phyloP scores from a whole-genome alignment of 2,888 invertebrate genomes.

The Endotricha flammealis region DNA sequence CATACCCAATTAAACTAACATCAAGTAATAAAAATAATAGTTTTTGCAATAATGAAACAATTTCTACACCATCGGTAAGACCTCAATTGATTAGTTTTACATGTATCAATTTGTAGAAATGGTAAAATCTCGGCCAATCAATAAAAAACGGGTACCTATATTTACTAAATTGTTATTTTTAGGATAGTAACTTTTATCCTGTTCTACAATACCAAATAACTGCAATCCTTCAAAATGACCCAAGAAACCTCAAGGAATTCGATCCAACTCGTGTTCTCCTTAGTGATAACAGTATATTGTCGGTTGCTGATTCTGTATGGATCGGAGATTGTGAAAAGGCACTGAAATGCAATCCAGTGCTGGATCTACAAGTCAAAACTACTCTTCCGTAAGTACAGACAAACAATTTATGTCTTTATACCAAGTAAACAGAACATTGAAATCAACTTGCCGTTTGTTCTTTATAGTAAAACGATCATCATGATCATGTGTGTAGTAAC shows the following conservation, averaged over 20 bases:
- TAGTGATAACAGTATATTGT: conserved; percentile 29
- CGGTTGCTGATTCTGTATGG: conserved; percentile 14
- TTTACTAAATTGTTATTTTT: neutral
- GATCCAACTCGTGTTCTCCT: conserved; percentile 25
- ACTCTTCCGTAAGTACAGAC: conserved; percentile 24
- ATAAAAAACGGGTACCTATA: no score
- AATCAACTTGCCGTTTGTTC: no score
- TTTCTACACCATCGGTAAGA: conserved; percentile 25
- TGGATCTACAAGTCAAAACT: conserved; percentile 17
- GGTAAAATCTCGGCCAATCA: no score
- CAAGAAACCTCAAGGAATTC: conserved; percentile 14
- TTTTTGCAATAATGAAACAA: conserved; percentile 22
- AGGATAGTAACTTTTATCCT: conserved; percentile 23
- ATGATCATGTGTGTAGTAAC: no score
- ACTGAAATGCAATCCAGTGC: conserved; percentile 25
- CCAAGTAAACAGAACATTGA: no score
- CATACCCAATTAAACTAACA: neutral
- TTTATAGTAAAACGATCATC: no score
- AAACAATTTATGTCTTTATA: no score
- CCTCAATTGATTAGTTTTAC: neutral
- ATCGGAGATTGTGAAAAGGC: conserved; percentile 30
- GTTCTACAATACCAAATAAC: conserved; percentile 29
- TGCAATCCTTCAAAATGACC: conserved; percentile 25
- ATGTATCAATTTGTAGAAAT: no score
- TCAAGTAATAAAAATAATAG: neutral